Conservation (phyloP, 2,888 invertebrate species). For the Galeruca laticollis region DNA sequence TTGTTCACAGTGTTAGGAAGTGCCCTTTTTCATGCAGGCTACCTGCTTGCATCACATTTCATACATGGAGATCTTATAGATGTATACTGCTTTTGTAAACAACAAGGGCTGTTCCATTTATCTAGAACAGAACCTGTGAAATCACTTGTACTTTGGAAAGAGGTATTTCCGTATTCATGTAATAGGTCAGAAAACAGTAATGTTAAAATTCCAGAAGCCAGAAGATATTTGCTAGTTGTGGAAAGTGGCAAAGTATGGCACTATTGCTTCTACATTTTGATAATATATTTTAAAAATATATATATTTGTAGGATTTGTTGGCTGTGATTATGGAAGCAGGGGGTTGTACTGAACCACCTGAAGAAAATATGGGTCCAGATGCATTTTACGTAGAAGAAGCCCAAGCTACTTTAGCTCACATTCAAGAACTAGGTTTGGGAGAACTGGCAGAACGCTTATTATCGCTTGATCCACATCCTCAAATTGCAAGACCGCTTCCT, state of each 20-base stretch:
- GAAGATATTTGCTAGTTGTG: slow-evolving; percentile 81
- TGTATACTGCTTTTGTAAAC: slow-evolving; percentile 79
- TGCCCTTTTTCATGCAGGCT: slow-evolving; percentile 72
- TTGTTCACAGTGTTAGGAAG: slow-evolving; percentile 72
- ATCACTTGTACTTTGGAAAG: slow-evolving; percentile 82
- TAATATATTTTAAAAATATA: slow-evolving; percentile 9
- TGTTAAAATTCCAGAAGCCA: slow-evolving; percentile 71
- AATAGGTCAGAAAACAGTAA: slow-evolving; percentile 56
- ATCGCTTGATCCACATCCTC: slow-evolving; percentile 75
- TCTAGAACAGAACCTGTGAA: slow-evolving; percentile 76
- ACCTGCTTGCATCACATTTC: slow-evolving; percentile 83
- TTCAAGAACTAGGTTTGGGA: slow-evolving; percentile 82
- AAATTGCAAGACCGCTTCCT: slow-evolving; percentile 64
- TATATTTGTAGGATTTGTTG: slow-evolving; percentile 70
- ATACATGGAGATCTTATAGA: slow-evolving; percentile 80
- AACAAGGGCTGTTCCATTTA: slow-evolving; percentile 80
- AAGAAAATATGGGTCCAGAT: slow-evolving; percentile 77
- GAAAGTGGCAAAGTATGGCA: slow-evolving; percentile 73
- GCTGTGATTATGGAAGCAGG: slow-evolving; percentile 82
- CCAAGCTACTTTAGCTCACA: slow-evolving; percentile 83
- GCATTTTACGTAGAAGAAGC: slow-evolving; percentile 92
- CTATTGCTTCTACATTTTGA: background rate
- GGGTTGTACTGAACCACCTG: slow-evolving; percentile 78
- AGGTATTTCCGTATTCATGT: slow-evolving; percentile 75
- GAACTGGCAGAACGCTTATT: slow-evolving; percentile 79